These are phyloP conservation scores for Dysidea cf. avara DNA, from an alignment of 37 sponge, comb jelly and placozoan genomes.

Conservation along the genomic window DNA sequence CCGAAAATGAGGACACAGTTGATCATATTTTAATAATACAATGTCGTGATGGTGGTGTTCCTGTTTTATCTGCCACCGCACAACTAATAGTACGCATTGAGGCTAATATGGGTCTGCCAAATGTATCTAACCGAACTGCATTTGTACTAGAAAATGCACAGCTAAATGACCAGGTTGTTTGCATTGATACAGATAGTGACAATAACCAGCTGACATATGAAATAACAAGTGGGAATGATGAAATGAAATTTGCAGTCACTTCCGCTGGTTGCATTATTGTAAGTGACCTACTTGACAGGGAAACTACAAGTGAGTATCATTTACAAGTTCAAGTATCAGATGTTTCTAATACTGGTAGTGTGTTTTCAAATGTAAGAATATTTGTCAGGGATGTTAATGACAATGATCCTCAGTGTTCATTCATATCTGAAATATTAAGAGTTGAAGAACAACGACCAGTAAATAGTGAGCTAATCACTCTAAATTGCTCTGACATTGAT, in stretches of 20 bases:
- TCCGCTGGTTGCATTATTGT: constrained; percentile 21
- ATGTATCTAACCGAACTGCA: not conserved
- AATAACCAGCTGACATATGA: constrained; percentile 4
- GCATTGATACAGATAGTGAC: constrained; percentile 20
- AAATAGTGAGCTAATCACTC: constrained; percentile 12
- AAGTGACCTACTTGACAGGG: constrained; percentile 46
- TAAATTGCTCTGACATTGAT: constrained; percentile 61
- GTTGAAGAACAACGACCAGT: constrained; percentile 4
- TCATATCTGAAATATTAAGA: not conserved
- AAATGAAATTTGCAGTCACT: not conserved
- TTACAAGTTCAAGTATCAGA: constrained; percentile 61
- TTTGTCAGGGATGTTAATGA: constrained; percentile 72
- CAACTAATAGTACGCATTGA: too few relatives aligned
- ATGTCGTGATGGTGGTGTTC: too few relatives aligned
- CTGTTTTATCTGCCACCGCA: too few relatives aligned
- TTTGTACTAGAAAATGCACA: constrained; percentile 44
- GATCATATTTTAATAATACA: too few relatives aligned
- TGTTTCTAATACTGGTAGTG: not conserved
- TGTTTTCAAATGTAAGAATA: constrained; percentile 23
- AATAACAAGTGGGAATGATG: not conserved
- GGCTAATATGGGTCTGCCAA: too few relatives aligned
- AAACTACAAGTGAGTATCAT: constrained; percentile 21
- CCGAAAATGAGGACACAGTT: too few relatives aligned
- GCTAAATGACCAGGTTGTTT: constrained; percentile 31
- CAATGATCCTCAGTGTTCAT: constrained; percentile 47